These are phyloP conservation scores for Oncopodura yosiiana DNA, from an alignment of 1,140 invertebrate genomes.

Conservation along the genomic window DNA sequence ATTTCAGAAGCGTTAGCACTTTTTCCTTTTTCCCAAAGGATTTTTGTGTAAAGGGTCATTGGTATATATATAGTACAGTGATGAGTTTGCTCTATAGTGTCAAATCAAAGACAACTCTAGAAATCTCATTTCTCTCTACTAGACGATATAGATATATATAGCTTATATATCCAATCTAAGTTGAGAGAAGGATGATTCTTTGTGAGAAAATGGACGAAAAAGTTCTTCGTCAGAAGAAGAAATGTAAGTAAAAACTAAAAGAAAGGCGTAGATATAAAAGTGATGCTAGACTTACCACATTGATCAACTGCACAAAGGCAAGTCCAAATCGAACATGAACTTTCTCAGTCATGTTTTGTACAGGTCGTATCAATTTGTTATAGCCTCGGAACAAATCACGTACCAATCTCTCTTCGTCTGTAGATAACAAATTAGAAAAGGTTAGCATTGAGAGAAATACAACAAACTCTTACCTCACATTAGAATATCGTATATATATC, in stretches of 20 bases:
- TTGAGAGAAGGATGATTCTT: neutral
- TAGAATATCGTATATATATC: no score
- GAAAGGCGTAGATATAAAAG: neutral
- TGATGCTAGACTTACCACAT: constrained; percentile 71
- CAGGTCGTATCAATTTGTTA: constrained; percentile 97
- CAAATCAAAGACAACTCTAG: no score
- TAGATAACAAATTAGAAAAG: no score
- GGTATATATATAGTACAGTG: no score
- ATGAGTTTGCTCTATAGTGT: no score
- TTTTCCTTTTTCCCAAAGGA: no score
- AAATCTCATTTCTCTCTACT: neutral
- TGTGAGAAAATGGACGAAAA: neutral
- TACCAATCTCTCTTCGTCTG: constrained; percentile 92
- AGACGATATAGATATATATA: no score
- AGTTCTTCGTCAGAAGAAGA: neutral
- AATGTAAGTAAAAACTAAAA: neutral
- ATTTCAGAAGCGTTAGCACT: no score
- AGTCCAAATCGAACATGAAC: constrained; percentile 92
- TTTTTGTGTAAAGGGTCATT: no score
- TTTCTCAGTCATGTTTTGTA: constrained; percentile 93
- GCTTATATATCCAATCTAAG: no score
- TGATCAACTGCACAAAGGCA: constrained; percentile 97
- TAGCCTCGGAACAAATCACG: constrained; percentile 95
- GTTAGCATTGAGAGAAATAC: no score
- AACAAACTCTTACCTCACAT: no score